A percentile compares a stretch with the other conserved stretches of the same genome.
Evolutionary conservation across 2,888 invertebrate species (phyloP).

Genomic region (Julus scandinavius): DNA sequence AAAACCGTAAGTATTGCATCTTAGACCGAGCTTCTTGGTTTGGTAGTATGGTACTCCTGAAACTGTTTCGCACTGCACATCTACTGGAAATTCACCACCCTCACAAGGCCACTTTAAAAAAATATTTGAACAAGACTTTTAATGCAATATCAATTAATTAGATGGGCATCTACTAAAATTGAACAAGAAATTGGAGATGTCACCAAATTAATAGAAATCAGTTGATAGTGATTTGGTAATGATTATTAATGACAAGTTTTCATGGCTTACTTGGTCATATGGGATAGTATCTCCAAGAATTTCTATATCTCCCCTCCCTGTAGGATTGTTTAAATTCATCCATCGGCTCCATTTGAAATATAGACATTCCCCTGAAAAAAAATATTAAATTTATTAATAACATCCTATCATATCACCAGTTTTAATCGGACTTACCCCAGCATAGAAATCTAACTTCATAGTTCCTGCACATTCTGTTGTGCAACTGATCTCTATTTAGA

Average conservation of each 20-base stretch:
- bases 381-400: constrained; percentile 2
- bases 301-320: constrained; percentile 50
- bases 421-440: constrained; percentile 44
- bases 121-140: too few relatives aligned
- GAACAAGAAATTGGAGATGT: too few relatives aligned
- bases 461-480: constrained; percentile 42
- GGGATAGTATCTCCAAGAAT: constrained; percentile 54
- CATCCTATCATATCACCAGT: background rate
- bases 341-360: constrained; percentile 50
- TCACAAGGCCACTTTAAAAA: constrained; percentile 52
- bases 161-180: too few relatives aligned
- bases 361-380: constrained; percentile 32
- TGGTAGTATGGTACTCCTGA: constrained; percentile 49
- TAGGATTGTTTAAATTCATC: constrained; percentile 44
- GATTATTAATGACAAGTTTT: background rate
- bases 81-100: constrained; percentile 48
- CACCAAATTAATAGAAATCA: background rate
- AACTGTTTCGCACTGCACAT: constrained; percentile 53
- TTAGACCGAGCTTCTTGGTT: constrained; percentile 51
- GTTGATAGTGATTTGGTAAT: background rate
- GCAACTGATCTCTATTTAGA: constrained; percentile 34
- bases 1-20: constrained; percentile 47
- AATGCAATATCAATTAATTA: too few relatives aligned
- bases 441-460: constrained; percentile 54
- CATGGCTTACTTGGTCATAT: background rate